A percentile compares a stretch with the other conserved stretches of the same genome.
Conservation (phyloP, 2,888 invertebrate genomes). For the Scaeva pyrastri region DNA sequence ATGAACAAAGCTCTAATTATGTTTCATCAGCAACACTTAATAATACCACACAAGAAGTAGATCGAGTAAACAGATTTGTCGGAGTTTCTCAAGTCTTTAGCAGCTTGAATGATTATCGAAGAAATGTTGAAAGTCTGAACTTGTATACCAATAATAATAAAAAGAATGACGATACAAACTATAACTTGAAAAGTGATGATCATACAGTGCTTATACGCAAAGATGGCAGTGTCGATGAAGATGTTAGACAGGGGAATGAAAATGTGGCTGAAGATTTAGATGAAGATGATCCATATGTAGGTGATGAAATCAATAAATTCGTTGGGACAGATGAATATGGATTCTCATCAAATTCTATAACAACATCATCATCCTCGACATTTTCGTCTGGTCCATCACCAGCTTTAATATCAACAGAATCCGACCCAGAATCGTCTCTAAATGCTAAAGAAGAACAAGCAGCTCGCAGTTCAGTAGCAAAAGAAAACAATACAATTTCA, state of each 20-base stretch:
- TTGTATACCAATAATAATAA: constrained; percentile 40
- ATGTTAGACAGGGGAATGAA: constrained; percentile 67
- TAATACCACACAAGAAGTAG: constrained; percentile 70
- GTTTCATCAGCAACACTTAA: background rate
- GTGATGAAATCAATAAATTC: constrained; percentile 80
- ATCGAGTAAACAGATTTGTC: constrained; percentile 83
- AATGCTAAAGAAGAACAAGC: constrained; percentile 1
- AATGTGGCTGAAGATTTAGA: background rate
- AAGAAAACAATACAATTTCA: too few species aligned
- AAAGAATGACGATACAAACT: constrained; percentile 9
- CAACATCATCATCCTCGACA: constrained; percentile 83
- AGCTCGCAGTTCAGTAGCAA: constrained; percentile 16
- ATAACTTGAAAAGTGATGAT: constrained; percentile 75
- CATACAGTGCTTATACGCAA: background rate
- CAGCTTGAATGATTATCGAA: constrained; percentile 86
- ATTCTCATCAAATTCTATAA: constrained; percentile 80
- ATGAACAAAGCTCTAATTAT: background rate
- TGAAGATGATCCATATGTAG: constrained; percentile 64
- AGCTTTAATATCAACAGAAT: constrained; percentile 78
- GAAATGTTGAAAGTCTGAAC: constrained; percentile 80
- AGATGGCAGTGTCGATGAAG: constrained; percentile 67
- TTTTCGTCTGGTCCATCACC: constrained; percentile 83
- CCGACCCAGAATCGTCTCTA: constrained; percentile 77
- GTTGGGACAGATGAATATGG: constrained; percentile 73
- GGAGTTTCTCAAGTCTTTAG: constrained; percentile 87